A percentile compares a stretch with the other conserved stretches of the same genome.
phyloP scores from a whole-genome alignment of 2,888 invertebrate species.

The Zaprionus bogoriensis region DNA sequence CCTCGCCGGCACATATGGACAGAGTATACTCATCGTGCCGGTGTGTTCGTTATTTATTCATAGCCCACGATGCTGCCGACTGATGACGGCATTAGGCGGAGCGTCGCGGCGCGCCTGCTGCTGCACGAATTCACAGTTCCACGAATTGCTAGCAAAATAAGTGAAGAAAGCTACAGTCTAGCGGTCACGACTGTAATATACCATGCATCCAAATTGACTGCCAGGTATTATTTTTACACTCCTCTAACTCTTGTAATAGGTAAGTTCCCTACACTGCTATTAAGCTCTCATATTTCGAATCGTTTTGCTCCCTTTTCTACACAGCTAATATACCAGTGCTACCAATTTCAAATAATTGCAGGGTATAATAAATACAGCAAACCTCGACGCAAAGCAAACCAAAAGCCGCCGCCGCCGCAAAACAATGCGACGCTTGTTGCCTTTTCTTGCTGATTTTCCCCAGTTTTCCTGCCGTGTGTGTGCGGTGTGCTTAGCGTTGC shows the following conservation, averaged over 20 bases:
- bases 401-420: constrained; percentile 52
- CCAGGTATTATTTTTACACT: too few relatives aligned
- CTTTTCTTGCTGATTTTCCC: constrained; percentile 41
- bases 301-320: too few relatives aligned
- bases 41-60: constrained; percentile 71
- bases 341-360: too few relatives aligned
- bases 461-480: background rate
- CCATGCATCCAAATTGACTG: too few relatives aligned
- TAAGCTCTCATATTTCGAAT: too few relatives aligned
- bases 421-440: constrained; percentile 70
- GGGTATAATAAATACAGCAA: constrained; percentile 67
- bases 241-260: too few relatives aligned
- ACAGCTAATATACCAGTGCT: too few relatives aligned
- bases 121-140: constrained; percentile 48
- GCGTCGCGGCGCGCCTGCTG: constrained; percentile 12
- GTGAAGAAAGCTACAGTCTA: too few relatives aligned
- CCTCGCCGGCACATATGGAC: background rate
- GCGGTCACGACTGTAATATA: too few relatives aligned
- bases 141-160: too few relatives aligned
- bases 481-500: constrained; percentile 57
- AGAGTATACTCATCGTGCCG: constrained; percentile 5
- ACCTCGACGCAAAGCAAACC: constrained; percentile 48
- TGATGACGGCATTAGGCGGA: constrained; percentile 49
- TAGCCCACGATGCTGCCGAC: constrained; percentile 46
- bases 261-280: too few relatives aligned